Base-by-base conservation (phyloP, 2,797 vertebrate species). In the Siniperca scherzeri region DNA sequence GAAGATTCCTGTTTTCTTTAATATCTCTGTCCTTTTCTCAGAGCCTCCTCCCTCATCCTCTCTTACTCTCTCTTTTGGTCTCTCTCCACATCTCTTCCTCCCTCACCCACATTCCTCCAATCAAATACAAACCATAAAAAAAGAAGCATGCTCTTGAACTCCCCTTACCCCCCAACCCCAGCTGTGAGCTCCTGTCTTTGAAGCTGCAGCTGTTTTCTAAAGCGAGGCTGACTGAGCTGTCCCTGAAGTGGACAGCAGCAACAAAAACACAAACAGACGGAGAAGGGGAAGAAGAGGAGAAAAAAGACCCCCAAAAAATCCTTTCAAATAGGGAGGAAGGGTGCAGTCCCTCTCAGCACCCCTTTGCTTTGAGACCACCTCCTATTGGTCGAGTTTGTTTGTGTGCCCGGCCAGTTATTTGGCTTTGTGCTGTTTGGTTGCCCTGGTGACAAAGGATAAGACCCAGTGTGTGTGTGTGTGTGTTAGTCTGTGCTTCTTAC, bases 381-480 rank as follows among this genome's bases (percentile, higher is more conserved):
- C 57, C 44, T 46, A 70, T 70, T 83, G 77, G 80, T 55, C 9
- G 33, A 36, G 25, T 70, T 64, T 53, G 72, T 82, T 82, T 69
- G 5, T 62, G 60, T n/a, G 60, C 59, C 70, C 2, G 19, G 56
- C 27, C 53, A 38, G 52, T 81, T 53, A 61, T 73, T 74, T 60
- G 69, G 72, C 80, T 64, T 61, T 25, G 22, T 71, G 65, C 60
- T 55, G 33, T 17, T 38, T 3, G 74, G 40, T 76, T 78, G 68
- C 74, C 70, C 22, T 22, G 62, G 83, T 53, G 75, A 78, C 3
- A 2, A 44, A 78, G 56, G 40, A 74, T 82, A 52, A 59, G 52
- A 78, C 44, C 42, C 10, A 7, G 21, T 42, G 40, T 50, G 52
- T 40, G 22, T 48, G 30, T 27, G 40, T 27, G 11, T 50, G 13